Conservation (phyloP, 2,113 vertebrate genomes). For the Tenebrosternarchus preto region DNA sequence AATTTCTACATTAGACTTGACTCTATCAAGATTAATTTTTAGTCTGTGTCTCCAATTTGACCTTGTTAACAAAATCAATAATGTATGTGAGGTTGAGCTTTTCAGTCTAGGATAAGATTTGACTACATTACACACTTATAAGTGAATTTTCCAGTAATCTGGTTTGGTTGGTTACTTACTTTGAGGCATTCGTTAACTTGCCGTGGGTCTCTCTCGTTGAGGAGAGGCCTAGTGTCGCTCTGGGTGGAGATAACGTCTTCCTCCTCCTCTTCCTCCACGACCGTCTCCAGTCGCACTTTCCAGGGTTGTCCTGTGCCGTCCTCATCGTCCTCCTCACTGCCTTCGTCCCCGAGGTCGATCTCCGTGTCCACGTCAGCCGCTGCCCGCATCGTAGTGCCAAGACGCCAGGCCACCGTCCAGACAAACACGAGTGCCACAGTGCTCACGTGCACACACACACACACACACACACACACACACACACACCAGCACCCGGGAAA, state of each 20-base stretch:
- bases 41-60: no score
- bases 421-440: background rate
- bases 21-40: no score
- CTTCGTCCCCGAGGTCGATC: slow-evolving; percentile 70
- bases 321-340: slow-evolving; percentile 63
- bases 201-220: slow-evolving; percentile 71
- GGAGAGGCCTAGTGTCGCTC: slow-evolving; percentile 73
- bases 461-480: slow-evolving; percentile 16
- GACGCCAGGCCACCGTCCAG: background rate
- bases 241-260: slow-evolving; percentile 67
- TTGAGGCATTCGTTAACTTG: slow-evolving; percentile 76
- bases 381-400: slow-evolving; percentile 62
- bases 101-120: no score
- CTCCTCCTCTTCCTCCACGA: slow-evolving; percentile 65
- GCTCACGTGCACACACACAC: slow-evolving; percentile 21
- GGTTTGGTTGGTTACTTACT: slow-evolving; percentile 60
- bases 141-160: no score
- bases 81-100: no score
- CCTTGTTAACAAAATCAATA: no score
- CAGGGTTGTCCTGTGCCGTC: slow-evolving; percentile 67
- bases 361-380: slow-evolving; percentile 68
- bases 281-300: slow-evolving; percentile 63
- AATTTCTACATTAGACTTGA: no score
- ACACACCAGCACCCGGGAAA: no score
- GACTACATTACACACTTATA: no score